phyloP scores from a whole-genome alignment of 2,113 vertebrate species.

The Sturnira hondurensis region DNA sequence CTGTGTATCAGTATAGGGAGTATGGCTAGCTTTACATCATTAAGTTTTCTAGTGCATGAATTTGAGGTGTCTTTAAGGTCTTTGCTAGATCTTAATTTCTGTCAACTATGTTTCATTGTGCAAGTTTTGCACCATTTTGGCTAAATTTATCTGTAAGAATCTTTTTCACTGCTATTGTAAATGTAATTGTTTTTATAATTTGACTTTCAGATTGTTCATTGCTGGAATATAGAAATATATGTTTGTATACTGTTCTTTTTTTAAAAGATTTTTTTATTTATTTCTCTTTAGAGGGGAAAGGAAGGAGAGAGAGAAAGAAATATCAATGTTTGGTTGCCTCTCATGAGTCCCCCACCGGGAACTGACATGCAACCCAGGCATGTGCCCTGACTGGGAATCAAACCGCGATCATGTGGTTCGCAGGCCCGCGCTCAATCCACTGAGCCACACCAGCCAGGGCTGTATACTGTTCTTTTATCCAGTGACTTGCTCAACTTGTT shows the following conservation, averaged over 20 bases:
- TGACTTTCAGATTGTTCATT: conserved; percentile 17
- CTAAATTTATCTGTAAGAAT: not conserved
- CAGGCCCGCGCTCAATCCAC: too few relatives aligned
- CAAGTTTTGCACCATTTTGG: not conserved
- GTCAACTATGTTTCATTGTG: not conserved
- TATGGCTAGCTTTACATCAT: not conserved
- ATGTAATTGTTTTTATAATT: not conserved
- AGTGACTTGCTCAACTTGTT: not conserved
- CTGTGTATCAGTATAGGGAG: not conserved
- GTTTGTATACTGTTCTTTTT: not conserved
- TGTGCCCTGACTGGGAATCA: too few relatives aligned
- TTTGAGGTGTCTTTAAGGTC: not conserved
- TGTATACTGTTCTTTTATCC: not conserved
- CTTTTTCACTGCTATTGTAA: not conserved
- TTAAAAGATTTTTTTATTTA: too few relatives aligned
- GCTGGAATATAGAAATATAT: not conserved
- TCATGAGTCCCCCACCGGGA: too few relatives aligned
- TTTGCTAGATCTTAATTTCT: not conserved
- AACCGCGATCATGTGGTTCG: too few relatives aligned
- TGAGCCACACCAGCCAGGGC: too few relatives aligned
- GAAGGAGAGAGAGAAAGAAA: too few relatives aligned
- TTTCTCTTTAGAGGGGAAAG: too few relatives aligned
- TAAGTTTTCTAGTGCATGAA: not conserved
- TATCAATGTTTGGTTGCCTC: too few relatives aligned
- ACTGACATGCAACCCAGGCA: too few relatives aligned